These are phyloP conservation scores for Drosophila nr. perissopoda DNA, from an alignment of 2,888 invertebrate genomes.

Conservation along the genomic window DNA sequence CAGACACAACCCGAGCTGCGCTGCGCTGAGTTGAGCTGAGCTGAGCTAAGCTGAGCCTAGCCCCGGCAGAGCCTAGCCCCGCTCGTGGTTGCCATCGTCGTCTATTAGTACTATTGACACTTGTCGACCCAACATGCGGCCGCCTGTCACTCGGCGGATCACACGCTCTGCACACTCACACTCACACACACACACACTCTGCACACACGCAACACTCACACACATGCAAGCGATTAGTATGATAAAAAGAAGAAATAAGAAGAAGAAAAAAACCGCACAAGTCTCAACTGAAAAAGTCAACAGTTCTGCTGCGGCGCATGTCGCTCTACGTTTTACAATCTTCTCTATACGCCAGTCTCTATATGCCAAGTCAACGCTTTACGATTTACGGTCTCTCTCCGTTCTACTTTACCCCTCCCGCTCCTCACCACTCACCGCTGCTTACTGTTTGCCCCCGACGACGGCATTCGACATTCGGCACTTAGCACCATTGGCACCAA, in stretches of 20 bases:
- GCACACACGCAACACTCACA: constrained; percentile 16
- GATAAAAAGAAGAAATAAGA: constrained; percentile 34
- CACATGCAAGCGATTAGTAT: constrained; percentile 41
- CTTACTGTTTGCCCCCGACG: constrained; percentile 27
- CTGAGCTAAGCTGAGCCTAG: not conserved
- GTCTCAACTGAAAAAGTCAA: constrained; percentile 74
- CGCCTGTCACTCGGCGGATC: constrained; percentile 73
- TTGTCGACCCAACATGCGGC: constrained; percentile 77
- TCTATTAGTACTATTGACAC: constrained; percentile 83
- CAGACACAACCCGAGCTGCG: constrained; percentile 36
- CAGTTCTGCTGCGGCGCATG: constrained; percentile 69
- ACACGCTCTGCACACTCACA: constrained; percentile 43
- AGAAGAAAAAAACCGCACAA: constrained; percentile 28
- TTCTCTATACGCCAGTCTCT: constrained; percentile 30
- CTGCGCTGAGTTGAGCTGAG: not conserved
- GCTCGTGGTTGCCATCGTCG: constrained; percentile 39
- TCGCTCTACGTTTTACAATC: constrained; percentile 33
- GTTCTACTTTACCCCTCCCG: not conserved
- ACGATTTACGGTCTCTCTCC: constrained; percentile 22
- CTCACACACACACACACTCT: constrained; percentile 17
- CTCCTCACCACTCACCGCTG: not conserved
- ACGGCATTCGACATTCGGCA: constrained; percentile 79
- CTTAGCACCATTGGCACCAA: constrained; percentile 79
- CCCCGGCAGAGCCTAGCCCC: constrained; percentile 35
- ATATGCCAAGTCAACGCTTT: constrained; percentile 29